Evolutionary conservation across 1,140 invertebrate genomes (phyloP), one percentile per base, ranked within the genome.

Genomic region (Panulirus ornatus): DNA sequence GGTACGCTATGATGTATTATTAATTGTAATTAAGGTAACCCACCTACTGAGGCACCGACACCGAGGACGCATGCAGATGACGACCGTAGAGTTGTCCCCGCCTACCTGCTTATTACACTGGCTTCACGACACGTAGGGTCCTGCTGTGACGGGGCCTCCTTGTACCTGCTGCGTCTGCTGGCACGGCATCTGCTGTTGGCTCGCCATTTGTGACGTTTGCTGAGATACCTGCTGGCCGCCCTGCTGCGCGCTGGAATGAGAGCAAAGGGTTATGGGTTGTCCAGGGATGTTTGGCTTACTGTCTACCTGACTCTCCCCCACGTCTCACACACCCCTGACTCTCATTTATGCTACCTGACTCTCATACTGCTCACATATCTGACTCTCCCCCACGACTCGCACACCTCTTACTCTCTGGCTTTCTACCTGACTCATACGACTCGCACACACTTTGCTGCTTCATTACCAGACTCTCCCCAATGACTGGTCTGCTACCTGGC

Each of bases 151-250:
- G 88, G 88, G 88, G 79, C 88, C 88, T 66, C 88, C 88, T 89
- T 89, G 88, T 89, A 89, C 88, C 88, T 89, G 88, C 88, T 89
- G 87, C 79, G 79, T 75, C 79, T 89, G 87, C 87, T 89, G 87
- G 81, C 87, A 89, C 44, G 87, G 87, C 87, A 89, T 89, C 87
- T 89, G 87, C 87, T 89, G 87, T 83, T 83, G 87, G 81, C 36
- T 89, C 79, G 79, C 87, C 87, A 89, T 89, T 89, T 89, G 87
- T 58, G 87, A 76, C 78, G 87, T 89, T 70, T 89, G 87, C 81
- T 89, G 87, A 3, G 81, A n/a, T 42, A 83, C 79, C 79, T 89
- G 87, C 70, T 82, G 87, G 22, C 87, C 79, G 47, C 87, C 87
- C 87, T 89, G 87, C 87, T 89, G 87, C 38, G 87, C 58, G 51